phyloP scores from a whole-genome alignment of 2,888 invertebrate species.

The Cremastinae sp. region DNA sequence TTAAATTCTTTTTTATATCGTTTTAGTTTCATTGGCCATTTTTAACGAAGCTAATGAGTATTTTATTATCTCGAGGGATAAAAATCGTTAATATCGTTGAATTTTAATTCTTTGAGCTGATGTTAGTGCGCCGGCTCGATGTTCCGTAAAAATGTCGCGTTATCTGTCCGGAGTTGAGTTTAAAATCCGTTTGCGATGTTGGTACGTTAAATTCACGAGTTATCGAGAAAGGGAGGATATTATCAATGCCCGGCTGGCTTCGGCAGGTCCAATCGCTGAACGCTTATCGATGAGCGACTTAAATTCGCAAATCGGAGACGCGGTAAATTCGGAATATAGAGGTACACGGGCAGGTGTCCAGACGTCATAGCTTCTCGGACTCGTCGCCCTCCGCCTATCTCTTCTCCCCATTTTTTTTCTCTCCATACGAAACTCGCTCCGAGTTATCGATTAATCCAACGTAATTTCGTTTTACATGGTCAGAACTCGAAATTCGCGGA shows the following conservation, averaged over 20 bases:
- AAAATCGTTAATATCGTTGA: too few relatives aligned
- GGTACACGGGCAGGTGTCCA: conserved; percentile 27
- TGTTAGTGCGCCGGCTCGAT: background rate
- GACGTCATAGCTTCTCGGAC: conserved; percentile 3
- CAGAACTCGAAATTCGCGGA: background rate
- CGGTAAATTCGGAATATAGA: conserved; percentile 45
- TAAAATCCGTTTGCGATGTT: background rate
- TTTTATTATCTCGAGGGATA: too few relatives aligned
- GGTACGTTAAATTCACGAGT: conserved; percentile 8
- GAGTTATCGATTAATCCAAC: conserved; percentile 44
- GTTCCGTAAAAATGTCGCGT: conserved; percentile 2
- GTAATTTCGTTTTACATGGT: conserved; percentile 30
- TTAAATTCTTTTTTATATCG: too few relatives aligned
- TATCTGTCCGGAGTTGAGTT: background rate
- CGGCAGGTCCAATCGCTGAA: conserved; percentile 50
- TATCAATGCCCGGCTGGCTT: conserved; percentile 53
- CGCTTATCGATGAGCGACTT: conserved; percentile 55
- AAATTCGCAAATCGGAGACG: conserved; percentile 49
- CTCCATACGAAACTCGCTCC: background rate
- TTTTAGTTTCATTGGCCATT: too few relatives aligned
- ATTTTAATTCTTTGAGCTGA: too few relatives aligned
- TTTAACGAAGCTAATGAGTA: too few relatives aligned
- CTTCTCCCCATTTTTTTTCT: background rate
- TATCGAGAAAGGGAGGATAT: conserved; percentile 49
- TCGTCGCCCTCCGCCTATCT: background rate